These are phyloP conservation scores for Hirtodrosophila cameraria DNA, from an alignment of 2,888 invertebrate species.

Conservation along the genomic window DNA sequence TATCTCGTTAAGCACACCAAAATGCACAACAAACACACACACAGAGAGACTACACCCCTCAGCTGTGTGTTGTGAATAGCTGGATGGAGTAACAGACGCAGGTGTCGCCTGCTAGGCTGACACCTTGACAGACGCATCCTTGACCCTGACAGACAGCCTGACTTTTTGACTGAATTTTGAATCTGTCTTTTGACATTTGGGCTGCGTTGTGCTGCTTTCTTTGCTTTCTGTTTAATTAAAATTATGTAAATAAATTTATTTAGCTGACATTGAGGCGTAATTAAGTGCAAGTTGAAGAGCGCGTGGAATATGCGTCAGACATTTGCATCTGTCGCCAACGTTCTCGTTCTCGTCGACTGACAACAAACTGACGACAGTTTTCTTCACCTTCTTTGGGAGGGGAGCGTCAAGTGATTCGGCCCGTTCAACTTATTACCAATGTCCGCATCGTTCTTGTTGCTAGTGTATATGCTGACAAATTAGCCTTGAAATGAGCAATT, in stretches of 20 bases:
- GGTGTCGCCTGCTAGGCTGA: slow-evolving; percentile 43
- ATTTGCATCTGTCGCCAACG: slow-evolving; percentile 62
- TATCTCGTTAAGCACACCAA: slow-evolving; percentile 79
- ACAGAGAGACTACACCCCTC: slow-evolving; percentile 29
- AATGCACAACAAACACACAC: slow-evolving; percentile 46
- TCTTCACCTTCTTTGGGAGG: slow-evolving; percentile 32
- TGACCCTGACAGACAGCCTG: slow-evolving; percentile 71
- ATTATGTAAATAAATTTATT: slow-evolving; percentile 81
- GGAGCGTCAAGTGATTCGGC: slow-evolving; percentile 15
- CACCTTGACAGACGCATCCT: slow-evolving; percentile 71
- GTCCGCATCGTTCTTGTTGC: slow-evolving; percentile 29
- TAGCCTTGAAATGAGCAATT: slow-evolving; percentile 82
- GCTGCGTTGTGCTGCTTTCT: neutral
- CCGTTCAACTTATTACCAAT: slow-evolving; percentile 30
- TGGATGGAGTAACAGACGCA: slow-evolving; percentile 10
- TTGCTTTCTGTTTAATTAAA: slow-evolving; percentile 74
- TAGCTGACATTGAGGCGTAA: slow-evolving; percentile 67
- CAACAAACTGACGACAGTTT: slow-evolving; percentile 28
- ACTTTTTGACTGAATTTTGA: slow-evolving; percentile 56
- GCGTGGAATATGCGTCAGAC: slow-evolving; percentile 28
- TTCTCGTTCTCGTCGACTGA: too few species aligned
- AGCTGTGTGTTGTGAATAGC: neutral
- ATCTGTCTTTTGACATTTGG: slow-evolving; percentile 32
- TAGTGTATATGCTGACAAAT: slow-evolving; percentile 73
- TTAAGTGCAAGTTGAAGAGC: slow-evolving; percentile 60